Conservation (phyloP, 2,113 vertebrate genomes). For the Melanerpes formicivorus region DNA sequence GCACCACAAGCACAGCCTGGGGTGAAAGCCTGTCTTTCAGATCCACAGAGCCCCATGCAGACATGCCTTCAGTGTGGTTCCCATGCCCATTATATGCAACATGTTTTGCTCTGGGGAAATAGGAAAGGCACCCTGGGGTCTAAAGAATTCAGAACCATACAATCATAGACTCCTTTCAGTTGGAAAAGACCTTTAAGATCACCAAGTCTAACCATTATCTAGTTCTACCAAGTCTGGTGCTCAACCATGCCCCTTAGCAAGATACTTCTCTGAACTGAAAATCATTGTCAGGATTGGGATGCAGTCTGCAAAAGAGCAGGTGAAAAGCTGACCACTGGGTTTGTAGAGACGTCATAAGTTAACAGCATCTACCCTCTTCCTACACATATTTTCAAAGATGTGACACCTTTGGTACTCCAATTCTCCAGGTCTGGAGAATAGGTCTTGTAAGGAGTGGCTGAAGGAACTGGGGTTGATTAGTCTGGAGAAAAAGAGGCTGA, state of each 20-base stretch:
- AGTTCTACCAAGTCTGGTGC: too few species aligned
- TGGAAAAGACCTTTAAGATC: too few species aligned
- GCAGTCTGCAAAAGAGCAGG: neutral
- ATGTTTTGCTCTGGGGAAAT: neutral
- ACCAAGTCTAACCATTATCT: too few species aligned
- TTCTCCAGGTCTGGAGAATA: neutral
- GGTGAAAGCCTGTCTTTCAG: neutral
- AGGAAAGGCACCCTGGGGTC: neutral
- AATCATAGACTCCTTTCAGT: too few species aligned
- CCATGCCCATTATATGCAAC: fast-evolving
- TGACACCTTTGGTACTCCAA: neutral
- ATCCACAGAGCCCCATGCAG: fast-evolving
- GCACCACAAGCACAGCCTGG: neutral
- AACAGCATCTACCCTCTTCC: neutral
- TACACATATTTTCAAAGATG: neutral
- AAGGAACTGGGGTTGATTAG: too few species aligned
- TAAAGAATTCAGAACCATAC: neutral
- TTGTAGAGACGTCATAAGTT: neutral
- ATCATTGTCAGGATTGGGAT: neutral
- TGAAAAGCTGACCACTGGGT: neutral
- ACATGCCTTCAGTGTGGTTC: neutral
- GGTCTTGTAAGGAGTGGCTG: too few species aligned
- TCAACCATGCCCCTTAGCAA: neutral
- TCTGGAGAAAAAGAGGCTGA: too few species aligned
- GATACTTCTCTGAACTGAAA: neutral